Conservation (phyloP, 2,797 vertebrate species). For the Aselliscus stoliczkanus region DNA sequence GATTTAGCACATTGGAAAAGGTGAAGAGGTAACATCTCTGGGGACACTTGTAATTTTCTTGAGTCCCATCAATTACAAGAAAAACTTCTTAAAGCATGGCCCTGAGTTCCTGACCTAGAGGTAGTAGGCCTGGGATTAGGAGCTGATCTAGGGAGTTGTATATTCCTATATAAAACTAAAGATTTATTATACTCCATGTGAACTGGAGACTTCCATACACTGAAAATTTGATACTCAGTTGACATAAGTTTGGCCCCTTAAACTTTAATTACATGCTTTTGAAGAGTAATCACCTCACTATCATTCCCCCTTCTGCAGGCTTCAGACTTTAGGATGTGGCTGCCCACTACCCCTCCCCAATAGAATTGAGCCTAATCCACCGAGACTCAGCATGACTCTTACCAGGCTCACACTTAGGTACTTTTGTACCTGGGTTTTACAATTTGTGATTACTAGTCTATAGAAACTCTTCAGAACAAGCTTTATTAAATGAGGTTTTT, state of each 20-base stretch:
- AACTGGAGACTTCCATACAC: not conserved
- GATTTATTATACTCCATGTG: not conserved
- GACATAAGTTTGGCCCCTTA: not conserved
- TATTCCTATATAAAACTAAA: not conserved
- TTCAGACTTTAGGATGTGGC: not conserved
- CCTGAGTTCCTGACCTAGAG: not conserved
- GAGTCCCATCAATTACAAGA: not conserved
- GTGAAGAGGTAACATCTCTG: not conserved
- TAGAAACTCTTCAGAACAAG: not conserved
- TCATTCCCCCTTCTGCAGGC: not conserved
- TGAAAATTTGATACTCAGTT: not conserved
- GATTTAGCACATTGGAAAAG: not conserved
- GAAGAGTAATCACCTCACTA: not conserved
- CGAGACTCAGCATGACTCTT: not conserved
- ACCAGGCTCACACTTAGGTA: not conserved
- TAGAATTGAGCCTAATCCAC: not conserved
- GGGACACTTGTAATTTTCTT: not conserved
- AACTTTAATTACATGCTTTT: not conserved
- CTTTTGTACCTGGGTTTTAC: not conserved
- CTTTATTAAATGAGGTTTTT: not conserved
- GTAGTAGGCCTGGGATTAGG: not conserved
- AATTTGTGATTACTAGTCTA: not conserved
- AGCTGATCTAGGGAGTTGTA: not conserved
- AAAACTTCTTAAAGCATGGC: not conserved
- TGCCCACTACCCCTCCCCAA: not conserved